Percentiles rank a stretch among this genome's conserved stretches.
phyloP scores from a whole-genome alignment of 1,140 invertebrate genomes.

The Drosophila sp. region DNA sequence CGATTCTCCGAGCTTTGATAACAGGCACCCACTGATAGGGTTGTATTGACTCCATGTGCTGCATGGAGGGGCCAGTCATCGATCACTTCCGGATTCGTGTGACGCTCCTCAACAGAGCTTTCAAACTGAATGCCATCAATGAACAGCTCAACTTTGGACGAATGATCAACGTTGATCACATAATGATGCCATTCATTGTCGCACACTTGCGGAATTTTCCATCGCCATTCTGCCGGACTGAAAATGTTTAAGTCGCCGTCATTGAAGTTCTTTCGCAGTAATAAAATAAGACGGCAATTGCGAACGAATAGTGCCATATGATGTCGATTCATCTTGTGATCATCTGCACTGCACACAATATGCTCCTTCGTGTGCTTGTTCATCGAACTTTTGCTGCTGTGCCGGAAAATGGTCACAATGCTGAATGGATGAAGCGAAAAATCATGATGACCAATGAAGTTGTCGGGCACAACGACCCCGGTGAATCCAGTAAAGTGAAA shows the following conservation, averaged over 20 bases:
- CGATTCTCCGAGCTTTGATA: constrained; percentile 92
- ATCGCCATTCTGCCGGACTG: constrained; percentile 98
- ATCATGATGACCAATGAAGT: constrained; percentile 86
- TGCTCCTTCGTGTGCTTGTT: constrained; percentile 97
- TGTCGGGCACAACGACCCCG: constrained; percentile 92
- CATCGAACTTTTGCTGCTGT: constrained; percentile 83
- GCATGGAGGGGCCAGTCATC: constrained; percentile 99
- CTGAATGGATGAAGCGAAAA: constrained; percentile 89
- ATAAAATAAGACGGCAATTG: constrained; percentile 97
- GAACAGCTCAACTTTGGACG: constrained; percentile 93
- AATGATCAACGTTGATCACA: constrained; percentile 95
- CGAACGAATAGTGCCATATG: constrained; percentile 98
- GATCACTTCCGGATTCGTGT: constrained; percentile 95
- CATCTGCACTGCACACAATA: constrained; percentile 97
- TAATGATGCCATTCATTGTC: constrained; percentile 99
- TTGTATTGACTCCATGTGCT: constrained; percentile 96
- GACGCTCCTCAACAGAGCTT: constrained; percentile 88
- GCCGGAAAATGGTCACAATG: constrained; percentile 94
- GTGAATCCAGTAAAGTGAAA: constrained; percentile 97
- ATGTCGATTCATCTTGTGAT: constrained; percentile 99
- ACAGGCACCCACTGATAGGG: constrained; percentile 97
- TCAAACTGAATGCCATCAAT: constrained; percentile 95
- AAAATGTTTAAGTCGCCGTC: constrained; percentile 97
- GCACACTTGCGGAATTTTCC: constrained; percentile 96
- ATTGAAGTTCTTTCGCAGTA: constrained; percentile 96